phyloP scores from a whole-genome alignment of 2,888 invertebrate genomes.

The Drosophila histrio region DNA sequence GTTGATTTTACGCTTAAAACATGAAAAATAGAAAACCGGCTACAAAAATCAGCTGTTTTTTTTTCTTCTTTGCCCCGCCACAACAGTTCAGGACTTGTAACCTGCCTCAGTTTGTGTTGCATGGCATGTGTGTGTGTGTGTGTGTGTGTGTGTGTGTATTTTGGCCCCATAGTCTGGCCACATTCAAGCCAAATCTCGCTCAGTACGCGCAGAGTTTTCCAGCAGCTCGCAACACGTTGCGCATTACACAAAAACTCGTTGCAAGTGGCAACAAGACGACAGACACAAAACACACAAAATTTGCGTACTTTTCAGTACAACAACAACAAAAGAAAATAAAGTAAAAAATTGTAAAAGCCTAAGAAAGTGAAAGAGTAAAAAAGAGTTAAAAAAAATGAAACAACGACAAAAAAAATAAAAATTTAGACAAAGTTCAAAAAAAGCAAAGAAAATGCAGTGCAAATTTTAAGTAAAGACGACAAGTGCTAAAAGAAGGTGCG shows the following conservation, averaged over 20 bases:
- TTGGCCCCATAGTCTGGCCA: conserved; percentile 25
- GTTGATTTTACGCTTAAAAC: conserved; percentile 26
- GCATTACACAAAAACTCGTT: conserved; percentile 2
- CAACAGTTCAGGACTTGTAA: conserved; percentile 24
- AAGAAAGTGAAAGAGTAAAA: conserved; percentile 17
- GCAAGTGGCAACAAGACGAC: conserved; percentile 1
- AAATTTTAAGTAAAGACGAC: background rate
- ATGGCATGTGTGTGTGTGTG: background rate
- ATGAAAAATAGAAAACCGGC: conserved; percentile 58
- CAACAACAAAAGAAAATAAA: conserved; percentile 19
- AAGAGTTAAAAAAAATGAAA: background rate
- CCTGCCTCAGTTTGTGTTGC: conserved; percentile 33
- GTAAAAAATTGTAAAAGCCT: conserved; percentile 2
- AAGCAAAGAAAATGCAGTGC: background rate
- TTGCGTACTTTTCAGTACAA: conserved; percentile 11
- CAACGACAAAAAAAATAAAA: background rate
- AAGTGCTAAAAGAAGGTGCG: conserved; percentile 37
- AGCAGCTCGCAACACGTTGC: conserved; percentile 39
- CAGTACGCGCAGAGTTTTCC: conserved; percentile 61
- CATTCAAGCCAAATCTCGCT: conserved; percentile 29
- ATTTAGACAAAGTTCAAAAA: background rate
- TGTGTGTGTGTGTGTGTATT: conserved; percentile 23
- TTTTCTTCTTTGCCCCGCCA: conserved; percentile 14
- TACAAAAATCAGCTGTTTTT: conserved; percentile 63
- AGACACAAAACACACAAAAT: background rate